Conservation (phyloP, 2,113 vertebrate genomes). For the Epinephelus lanceolatus region DNA sequence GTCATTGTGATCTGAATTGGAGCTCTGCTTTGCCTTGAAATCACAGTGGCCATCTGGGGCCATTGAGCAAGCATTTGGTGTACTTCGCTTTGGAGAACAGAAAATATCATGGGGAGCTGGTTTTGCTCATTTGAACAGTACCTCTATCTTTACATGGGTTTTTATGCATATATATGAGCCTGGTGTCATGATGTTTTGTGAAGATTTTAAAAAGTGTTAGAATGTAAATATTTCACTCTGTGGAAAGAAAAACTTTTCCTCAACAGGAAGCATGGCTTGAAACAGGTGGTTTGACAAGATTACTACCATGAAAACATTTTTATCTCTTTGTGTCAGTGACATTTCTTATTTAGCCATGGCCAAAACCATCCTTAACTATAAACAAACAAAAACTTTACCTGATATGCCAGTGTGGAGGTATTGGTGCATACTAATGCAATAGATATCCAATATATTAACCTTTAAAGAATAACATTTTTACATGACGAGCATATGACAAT, state of each 20-base stretch:
- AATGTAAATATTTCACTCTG: not conserved
- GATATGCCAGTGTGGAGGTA: not conserved
- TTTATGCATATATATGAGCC: not conserved
- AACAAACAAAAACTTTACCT: not conserved
- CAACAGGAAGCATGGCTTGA: not conserved
- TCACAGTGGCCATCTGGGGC: conserved; percentile 49
- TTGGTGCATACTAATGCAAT: not conserved
- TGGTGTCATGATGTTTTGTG: not conserved
- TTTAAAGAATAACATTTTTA: not conserved
- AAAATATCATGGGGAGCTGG: not conserved
- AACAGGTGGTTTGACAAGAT: not conserved
- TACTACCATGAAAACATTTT: not conserved
- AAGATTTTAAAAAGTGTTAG: not conserved
- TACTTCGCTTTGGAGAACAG: not conserved
- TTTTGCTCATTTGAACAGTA: conserved; percentile 30
- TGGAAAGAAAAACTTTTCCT: not conserved
- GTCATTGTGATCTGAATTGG: not conserved
- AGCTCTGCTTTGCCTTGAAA: conserved; percentile 29
- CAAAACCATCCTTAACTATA: not conserved
- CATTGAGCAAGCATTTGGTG: conserved; percentile 23
- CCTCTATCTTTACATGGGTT: conserved; percentile 12
- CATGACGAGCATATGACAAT: not conserved
- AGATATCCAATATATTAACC: not conserved
- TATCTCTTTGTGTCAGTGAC: not conserved
- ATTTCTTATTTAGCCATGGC: not conserved